Evolutionary conservation across 2,888 invertebrate species (phyloP).

Genomic region (Archips crataeganus): DNA sequence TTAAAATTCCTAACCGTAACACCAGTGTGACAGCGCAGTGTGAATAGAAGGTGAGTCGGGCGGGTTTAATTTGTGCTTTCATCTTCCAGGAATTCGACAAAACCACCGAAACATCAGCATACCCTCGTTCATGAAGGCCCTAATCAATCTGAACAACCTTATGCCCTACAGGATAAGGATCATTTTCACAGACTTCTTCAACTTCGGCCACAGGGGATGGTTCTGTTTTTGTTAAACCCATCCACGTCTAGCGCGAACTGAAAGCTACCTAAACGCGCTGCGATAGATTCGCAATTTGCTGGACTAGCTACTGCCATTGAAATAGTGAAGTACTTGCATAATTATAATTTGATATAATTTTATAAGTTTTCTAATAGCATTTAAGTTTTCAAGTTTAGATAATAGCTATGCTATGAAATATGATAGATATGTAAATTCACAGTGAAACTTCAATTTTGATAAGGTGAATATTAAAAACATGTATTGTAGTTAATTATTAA

Average conservation of each 20-base stretch:
- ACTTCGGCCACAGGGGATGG: slow-evolving; percentile 77
- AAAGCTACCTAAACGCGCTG: not conserved
- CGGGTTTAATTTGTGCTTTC: not conserved
- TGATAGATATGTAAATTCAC: slow-evolving; percentile 22
- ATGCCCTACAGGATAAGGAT: slow-evolving; percentile 77
- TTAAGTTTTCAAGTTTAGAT: slow-evolving; percentile 30
- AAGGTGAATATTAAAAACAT: slow-evolving; percentile 1
- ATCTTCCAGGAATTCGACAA: slow-evolving; percentile 72
- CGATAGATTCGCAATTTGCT: not conserved
- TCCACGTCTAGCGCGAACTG: not conserved
- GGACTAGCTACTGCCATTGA: not conserved
- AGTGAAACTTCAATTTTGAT: slow-evolving; percentile 32
- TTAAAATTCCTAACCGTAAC: no score
- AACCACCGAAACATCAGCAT: slow-evolving; percentile 74
- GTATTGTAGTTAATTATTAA: slow-evolving; percentile 24
- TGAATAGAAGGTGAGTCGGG: no score
- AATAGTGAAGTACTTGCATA: not conserved
- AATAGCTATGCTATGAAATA: slow-evolving; percentile 3
- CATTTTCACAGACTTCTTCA: slow-evolving; percentile 78
- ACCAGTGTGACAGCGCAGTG: no score
- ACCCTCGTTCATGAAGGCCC: slow-evolving; percentile 72
- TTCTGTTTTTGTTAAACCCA: slow-evolving; percentile 75
- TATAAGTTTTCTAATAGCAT: slow-evolving; percentile 35
- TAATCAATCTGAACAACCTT: slow-evolving; percentile 70
- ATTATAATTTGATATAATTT: slow-evolving; percentile 4